Conservation (phyloP, 2,797 vertebrate genomes). For the Lacerta agilis region DNA sequence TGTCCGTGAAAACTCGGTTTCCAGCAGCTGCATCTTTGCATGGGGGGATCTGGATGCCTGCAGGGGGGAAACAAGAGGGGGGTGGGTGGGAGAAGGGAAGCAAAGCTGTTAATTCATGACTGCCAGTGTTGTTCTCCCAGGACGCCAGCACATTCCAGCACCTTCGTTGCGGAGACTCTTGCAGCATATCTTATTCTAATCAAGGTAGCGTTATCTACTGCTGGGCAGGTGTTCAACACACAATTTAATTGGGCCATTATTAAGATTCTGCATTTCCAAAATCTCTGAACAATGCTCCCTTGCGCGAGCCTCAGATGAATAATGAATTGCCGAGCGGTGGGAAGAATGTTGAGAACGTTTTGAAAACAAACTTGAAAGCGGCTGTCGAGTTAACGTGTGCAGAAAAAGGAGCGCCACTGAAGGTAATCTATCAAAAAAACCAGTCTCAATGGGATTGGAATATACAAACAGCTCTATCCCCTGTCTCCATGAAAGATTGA, state of each 20-base stretch:
- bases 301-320: not conserved
- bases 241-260: not conserved
- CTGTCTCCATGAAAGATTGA: not conserved
- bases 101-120: slow-evolving; percentile 13
- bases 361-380: not conserved
- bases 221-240: not conserved
- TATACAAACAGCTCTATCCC: not conserved
- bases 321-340: not conserved
- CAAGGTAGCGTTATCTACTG: not conserved
- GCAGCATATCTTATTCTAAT: not conserved
- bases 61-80: not conserved
- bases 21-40: slow-evolving; percentile 83
- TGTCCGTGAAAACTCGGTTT: slow-evolving; percentile 90
- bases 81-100: not conserved
- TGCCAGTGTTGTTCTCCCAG: accelerated
- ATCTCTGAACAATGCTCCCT: slow-evolving; percentile 4
- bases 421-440: not conserved
- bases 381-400: not conserved
- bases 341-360: not conserved
- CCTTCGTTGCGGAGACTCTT: not conserved
- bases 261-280: not conserved
- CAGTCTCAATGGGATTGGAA: not conserved
- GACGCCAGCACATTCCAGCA: accelerated
- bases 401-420: not conserved
- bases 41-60: slow-evolving; percentile 76